Percentiles rank a stretch among this genome's conserved stretches.
phyloP scores from a whole-genome alignment of 2,113 vertebrate genomes.

The Corythoichthys haematopterus region DNA sequence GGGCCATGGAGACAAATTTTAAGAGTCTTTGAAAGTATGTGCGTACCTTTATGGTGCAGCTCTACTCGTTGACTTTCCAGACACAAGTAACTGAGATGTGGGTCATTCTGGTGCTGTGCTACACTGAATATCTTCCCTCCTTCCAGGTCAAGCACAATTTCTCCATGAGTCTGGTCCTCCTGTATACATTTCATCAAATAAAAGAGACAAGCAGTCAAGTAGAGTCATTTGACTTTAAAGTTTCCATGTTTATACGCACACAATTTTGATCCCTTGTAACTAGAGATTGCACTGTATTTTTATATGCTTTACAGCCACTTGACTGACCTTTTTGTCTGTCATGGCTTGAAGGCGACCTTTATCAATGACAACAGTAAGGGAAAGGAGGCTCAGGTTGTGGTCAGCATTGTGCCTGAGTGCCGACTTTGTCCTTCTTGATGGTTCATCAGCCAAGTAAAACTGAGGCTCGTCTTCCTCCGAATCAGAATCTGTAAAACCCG shows the following conservation, averaged over 20 bases:
- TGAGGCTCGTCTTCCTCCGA: conserved; percentile 83
- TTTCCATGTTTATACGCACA: too few species aligned
- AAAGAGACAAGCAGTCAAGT: not conserved
- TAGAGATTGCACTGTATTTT: not conserved
- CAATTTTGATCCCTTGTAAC: too few species aligned
- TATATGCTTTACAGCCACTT: not conserved
- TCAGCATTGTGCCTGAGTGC: conserved; percentile 50
- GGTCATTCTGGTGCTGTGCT: conserved; percentile 80
- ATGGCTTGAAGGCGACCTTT: conserved; percentile 81
- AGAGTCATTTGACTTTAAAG: conserved; percentile 2
- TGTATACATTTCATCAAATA: conserved; percentile 37
- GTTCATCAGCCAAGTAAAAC: conserved; percentile 71
- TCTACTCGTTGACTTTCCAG: conserved; percentile 79
- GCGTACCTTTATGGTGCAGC: conserved; percentile 81
- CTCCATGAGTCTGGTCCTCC: conserved; percentile 79
- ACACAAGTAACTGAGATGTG: conserved; percentile 83
- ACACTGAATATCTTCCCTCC: conserved; percentile 85
- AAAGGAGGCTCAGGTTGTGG: conserved; percentile 77
- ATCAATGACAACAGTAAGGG: conserved; percentile 75
- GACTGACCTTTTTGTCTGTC: conserved; percentile 81
- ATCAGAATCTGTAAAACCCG: conserved; percentile 74
- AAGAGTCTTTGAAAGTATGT: not conserved
- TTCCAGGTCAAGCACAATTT: conserved; percentile 82
- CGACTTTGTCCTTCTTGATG: conserved; percentile 34
- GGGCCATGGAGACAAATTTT: too few species aligned